A percentile compares a stretch with the other conserved stretches of the same genome.
phyloP scores from a whole-genome alignment of 2,888 invertebrate genomes.

The Ochlodes sylvanus region DNA sequence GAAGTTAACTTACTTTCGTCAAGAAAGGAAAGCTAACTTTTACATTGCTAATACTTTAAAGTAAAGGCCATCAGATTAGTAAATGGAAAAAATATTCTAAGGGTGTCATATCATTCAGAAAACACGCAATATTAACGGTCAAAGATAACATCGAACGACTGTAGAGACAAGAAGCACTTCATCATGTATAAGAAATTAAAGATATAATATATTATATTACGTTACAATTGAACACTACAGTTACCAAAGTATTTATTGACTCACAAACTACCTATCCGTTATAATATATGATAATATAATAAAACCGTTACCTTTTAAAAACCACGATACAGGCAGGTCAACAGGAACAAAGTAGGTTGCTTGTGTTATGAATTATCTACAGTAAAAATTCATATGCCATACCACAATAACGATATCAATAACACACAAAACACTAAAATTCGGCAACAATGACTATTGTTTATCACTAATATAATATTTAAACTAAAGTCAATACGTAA shows the following conservation, averaged over 20 bases:
- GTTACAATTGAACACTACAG: neutral
- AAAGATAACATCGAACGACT: constrained; percentile 15
- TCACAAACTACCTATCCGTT: neutral
- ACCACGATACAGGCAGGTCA: constrained; percentile 71
- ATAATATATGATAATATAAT: constrained; percentile 26
- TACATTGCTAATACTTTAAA: neutral
- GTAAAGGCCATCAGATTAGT: neutral
- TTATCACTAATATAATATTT: constrained; percentile 54
- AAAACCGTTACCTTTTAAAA: constrained; percentile 81
- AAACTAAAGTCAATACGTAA: constrained; percentile 62
- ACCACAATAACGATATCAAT: constrained; percentile 57
- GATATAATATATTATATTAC: neutral
- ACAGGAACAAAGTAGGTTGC: constrained; percentile 73
- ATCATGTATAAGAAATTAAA: neutral
- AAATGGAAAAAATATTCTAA: neutral
- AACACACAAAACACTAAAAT: constrained; percentile 65
- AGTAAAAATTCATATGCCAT: constrained; percentile 61
- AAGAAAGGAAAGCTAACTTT: neutral
- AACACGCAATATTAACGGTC: constrained; percentile 3
- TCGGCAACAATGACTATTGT: constrained; percentile 52
- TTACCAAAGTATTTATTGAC: neutral
- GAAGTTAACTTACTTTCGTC: neutral
- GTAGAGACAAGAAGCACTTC: neutral
- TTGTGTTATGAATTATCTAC: constrained; percentile 56
- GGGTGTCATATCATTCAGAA: constrained; percentile 20